Percentiles rank a stretch among this genome's conserved stretches.
phyloP scores from a whole-genome alignment of 2,888 invertebrate genomes.

The Sericinus montela region DNA sequence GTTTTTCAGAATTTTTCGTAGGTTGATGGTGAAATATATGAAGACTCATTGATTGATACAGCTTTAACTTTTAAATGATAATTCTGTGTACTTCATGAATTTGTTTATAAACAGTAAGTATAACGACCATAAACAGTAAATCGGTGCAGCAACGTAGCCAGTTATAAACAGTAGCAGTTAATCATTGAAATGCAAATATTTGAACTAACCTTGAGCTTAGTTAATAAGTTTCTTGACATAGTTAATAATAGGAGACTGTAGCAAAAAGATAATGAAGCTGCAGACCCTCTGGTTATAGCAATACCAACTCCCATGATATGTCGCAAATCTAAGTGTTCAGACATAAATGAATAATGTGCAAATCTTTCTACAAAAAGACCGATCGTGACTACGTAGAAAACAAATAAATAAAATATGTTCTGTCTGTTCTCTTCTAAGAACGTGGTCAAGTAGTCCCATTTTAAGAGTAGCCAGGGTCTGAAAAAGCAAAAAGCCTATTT shows the following conservation, averaged over 20 bases:
- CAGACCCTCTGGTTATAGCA: slow-evolving; percentile 95
- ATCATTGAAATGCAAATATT: too few species aligned
- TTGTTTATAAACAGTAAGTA: too few species aligned
- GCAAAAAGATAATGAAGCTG: slow-evolving; percentile 96
- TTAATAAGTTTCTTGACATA: slow-evolving; percentile 94
- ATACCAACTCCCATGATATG: slow-evolving; percentile 99
- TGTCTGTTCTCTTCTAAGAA: slow-evolving; percentile 97
- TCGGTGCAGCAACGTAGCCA: too few species aligned
- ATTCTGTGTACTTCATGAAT: too few species aligned
- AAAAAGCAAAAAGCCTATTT: neutral
- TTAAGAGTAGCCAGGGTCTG: slow-evolving; percentile 85
- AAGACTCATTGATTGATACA: too few species aligned
- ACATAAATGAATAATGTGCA: slow-evolving; percentile 97
- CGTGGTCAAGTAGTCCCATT: slow-evolving; percentile 93
- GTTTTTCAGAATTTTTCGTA: too few species aligned
- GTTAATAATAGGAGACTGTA: slow-evolving; percentile 94
- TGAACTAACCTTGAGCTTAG: slow-evolving; percentile 86
- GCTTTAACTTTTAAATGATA: too few species aligned
- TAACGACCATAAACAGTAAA: too few species aligned
- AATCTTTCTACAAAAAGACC: slow-evolving; percentile 96
- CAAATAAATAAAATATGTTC: slow-evolving; percentile 95
- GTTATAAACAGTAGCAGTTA: too few species aligned
- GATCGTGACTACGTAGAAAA: slow-evolving; percentile 96
- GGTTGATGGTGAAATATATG: too few species aligned
- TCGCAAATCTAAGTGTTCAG: slow-evolving; percentile 95